Evolutionary conservation across 1,140 invertebrate species (phyloP).

Genomic region (Carcinoscorpius rotundicauda): DNA sequence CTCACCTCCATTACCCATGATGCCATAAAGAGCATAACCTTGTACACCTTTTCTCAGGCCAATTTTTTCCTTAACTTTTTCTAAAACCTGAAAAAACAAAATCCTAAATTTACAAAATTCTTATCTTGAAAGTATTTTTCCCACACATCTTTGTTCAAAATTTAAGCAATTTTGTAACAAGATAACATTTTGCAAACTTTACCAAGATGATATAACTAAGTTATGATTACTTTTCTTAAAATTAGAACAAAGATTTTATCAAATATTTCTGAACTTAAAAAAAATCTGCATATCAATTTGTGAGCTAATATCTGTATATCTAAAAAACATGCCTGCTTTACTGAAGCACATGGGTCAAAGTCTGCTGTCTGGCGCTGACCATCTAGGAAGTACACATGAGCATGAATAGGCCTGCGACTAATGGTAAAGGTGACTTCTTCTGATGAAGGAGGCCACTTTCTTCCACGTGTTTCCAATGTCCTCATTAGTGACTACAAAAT

Average conservation of each 20-base stretch:
- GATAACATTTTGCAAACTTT: no score
- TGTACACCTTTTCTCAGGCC: constrained; percentile 68
- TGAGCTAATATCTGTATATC: no score
- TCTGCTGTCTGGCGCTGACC: constrained; percentile 87
- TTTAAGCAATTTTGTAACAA: no score
- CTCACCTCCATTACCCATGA: constrained; percentile 12
- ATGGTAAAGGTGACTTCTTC: constrained; percentile 87
- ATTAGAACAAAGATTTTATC: constrained; percentile 6
- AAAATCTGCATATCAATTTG: no score
- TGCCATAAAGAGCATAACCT: constrained; percentile 63
- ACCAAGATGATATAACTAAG: neutral
- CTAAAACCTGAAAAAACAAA: constrained; percentile 48
- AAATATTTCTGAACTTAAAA: no score
- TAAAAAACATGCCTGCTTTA: constrained; percentile 30
- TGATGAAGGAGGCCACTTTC: constrained; percentile 77
- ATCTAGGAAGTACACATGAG: constrained; percentile 83
- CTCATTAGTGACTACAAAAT: constrained; percentile 27
- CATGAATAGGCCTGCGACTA: constrained; percentile 74
- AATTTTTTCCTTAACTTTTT: constrained; percentile 65
- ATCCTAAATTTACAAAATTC: neutral
- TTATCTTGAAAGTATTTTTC: neutral
- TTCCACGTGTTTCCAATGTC: constrained; percentile 66
- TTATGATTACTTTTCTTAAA: neutral
- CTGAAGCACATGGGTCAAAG: constrained; percentile 85
- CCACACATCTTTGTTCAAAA: no score